Evolutionary conservation across 2,797 vertebrate species (phyloP).

Genomic region (Meriones psammophilus): DNA sequence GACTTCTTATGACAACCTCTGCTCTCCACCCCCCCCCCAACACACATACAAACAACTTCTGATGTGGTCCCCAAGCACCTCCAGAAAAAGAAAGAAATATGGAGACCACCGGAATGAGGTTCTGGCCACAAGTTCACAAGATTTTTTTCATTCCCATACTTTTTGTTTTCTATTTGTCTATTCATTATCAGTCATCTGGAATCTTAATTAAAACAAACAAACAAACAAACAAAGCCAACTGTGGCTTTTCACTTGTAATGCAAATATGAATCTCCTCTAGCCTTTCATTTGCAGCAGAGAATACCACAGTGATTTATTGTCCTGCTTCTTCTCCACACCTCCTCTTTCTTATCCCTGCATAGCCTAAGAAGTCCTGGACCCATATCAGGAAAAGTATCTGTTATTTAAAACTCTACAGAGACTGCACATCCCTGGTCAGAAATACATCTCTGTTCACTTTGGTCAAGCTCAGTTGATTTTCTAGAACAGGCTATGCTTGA

Average conservation of each 20-base stretch:
- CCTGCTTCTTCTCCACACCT: constrained; percentile 77
- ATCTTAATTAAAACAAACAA: constrained; percentile 68
- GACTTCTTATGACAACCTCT: background rate
- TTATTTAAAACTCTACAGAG: constrained; percentile 75
- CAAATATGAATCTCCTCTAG: constrained; percentile 78
- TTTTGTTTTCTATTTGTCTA: background rate
- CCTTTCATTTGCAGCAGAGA: constrained; percentile 80
- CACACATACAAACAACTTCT: background rate
- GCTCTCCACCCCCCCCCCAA: background rate
- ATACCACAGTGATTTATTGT: constrained; percentile 85
- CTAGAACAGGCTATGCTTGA: constrained; percentile 42
- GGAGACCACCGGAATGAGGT: background rate
- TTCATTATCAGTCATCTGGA: constrained; percentile 71
- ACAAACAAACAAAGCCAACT: constrained; percentile 70
- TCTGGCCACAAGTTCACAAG: background rate
- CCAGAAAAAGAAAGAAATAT: background rate
- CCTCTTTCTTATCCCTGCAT: constrained; percentile 61
- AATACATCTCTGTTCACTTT: constrained; percentile 72
- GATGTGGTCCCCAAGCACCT: no score
- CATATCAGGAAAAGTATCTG: constrained; percentile 60
- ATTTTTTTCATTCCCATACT: constrained; percentile 31
- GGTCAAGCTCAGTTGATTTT: constrained; percentile 79
- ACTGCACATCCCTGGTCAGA: constrained; percentile 60
- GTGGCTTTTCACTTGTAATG: constrained; percentile 78
- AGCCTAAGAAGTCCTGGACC: constrained; percentile 1